These are phyloP conservation scores for Glandiceps talaboti DNA, from an alignment of 53 echinoderm and acorn worm species.

Conservation along the genomic window DNA sequence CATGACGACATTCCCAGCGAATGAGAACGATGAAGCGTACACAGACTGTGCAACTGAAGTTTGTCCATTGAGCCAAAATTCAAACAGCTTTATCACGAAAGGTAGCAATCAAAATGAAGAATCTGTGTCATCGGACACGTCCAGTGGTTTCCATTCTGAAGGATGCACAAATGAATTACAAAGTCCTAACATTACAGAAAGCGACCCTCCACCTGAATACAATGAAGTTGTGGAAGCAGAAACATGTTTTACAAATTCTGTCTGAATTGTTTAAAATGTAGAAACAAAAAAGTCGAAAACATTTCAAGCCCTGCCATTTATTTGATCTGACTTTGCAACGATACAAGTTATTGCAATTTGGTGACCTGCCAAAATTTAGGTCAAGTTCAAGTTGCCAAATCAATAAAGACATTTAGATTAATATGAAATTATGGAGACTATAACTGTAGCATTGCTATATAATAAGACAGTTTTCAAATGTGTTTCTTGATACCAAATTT, in stretches of 20 bases:
- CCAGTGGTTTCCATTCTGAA: conserved; percentile 85
- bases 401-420: too few species aligned
- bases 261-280: too few species aligned
- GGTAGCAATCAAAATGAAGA: conserved; percentile 89
- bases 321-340: too few species aligned
- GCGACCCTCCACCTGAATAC: conserved; percentile 59
- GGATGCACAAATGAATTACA: conserved; percentile 46
- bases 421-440: too few species aligned
- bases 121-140: conserved; percentile 88
- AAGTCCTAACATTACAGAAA: conserved; percentile 34
- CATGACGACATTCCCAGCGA: neutral
- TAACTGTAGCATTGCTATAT: too few species aligned
- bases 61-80: neutral
- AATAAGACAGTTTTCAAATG: too few species aligned
- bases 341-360: too few species aligned
- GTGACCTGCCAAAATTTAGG: too few species aligned
- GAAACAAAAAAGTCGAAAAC: too few species aligned
- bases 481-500: too few species aligned
- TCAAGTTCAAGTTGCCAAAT: too few species aligned
- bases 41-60: neutral
- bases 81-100: conserved; percentile 8
- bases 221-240: conserved; percentile 39
- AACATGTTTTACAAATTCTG: neutral
- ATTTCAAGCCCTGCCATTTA: too few species aligned
- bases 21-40: neutral